Base-by-base conservation (phyloP, 2,888 invertebrate species). In the Dryocosmus kuriphilus region DNA sequence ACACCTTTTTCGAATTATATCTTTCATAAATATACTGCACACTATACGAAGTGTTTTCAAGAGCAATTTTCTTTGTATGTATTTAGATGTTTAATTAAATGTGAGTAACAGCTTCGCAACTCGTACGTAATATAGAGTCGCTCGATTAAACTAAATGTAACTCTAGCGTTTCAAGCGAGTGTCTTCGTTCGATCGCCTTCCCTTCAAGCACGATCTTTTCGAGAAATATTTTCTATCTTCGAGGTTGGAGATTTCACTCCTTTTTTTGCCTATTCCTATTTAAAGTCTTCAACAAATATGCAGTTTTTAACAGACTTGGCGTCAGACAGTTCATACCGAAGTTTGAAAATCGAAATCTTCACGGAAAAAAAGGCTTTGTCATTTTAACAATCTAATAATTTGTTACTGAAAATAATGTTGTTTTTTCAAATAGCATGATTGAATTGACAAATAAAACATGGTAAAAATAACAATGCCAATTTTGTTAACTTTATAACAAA, bases 51-150 rank as follows among this genome's bases (percentile, higher is more conserved):
- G 14, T 57, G 57, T 3, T 24, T 57, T 14, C 14, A 24, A 24
- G 57, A 57, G 0, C 57, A 57, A 51, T 51, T 24, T 57, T 57
- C 57, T 57, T 41, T 41, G 14, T 24, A 1, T 57, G 24, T 24
- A 57, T 24, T 24, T 51, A 71, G 46, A 71, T 71, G 51, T 51
- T 71, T 51, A 71, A 71, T 71, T 71, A 30, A 71, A 71, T 71
- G 71, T 30, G 38, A 41, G 67, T 67, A 27, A 24, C 41, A 41
- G 41, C 41, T 41, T 41, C 16, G 41, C 41, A 41, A 41, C 41
- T 41, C 41, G 41, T 51, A 71, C 30, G 46, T 71, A 46, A 71
- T 51, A 46, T 30, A 11, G 51, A 46, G 71, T 71, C 71, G 51
- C 30, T 71, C 71, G 71, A 71, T 71, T 51, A 27, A 65, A 65